phyloP scores from a whole-genome alignment of 2,888 invertebrate genomes.

The Sinelater perroti region DNA sequence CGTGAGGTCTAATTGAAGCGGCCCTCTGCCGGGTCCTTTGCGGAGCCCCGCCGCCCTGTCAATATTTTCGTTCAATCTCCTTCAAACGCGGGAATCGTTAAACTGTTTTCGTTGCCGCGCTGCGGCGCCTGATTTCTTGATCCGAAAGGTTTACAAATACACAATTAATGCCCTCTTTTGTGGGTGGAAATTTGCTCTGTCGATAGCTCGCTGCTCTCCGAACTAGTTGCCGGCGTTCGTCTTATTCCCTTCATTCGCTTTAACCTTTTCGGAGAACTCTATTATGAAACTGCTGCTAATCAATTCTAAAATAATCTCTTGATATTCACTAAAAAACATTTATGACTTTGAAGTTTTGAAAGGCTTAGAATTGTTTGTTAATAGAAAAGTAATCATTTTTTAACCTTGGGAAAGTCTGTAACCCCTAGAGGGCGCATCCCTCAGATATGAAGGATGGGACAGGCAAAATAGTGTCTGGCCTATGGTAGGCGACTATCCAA shows the following conservation, averaged over 20 bases:
- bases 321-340: no score
- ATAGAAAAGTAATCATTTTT: no score
- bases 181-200: background rate
- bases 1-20: constrained; percentile 30
- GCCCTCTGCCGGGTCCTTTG: constrained; percentile 21
- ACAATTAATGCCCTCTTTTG: constrained; percentile 19
- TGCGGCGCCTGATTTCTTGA: constrained; percentile 16
- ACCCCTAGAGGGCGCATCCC: no score
- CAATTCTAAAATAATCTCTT: no score
- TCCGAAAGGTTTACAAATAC: constrained; percentile 26
- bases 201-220: background rate
- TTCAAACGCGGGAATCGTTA: constrained; percentile 29
- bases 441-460: no score
- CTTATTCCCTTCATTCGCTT: background rate
- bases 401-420: no score
- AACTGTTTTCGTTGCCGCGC: constrained; percentile 31
- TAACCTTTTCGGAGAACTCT: no score
- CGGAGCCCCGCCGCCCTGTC: constrained; percentile 21
- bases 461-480: no score
- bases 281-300: no score
- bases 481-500: no score
- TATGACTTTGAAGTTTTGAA: no score
- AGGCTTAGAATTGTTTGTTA: no score
- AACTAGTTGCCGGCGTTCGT: background rate
- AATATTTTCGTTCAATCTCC: constrained; percentile 37